A percentile compares a stretch with the other conserved stretches of the same genome.
Conservation (phyloP, 2,797 vertebrate genomes). For the Passerculus sandwichensis region DNA sequence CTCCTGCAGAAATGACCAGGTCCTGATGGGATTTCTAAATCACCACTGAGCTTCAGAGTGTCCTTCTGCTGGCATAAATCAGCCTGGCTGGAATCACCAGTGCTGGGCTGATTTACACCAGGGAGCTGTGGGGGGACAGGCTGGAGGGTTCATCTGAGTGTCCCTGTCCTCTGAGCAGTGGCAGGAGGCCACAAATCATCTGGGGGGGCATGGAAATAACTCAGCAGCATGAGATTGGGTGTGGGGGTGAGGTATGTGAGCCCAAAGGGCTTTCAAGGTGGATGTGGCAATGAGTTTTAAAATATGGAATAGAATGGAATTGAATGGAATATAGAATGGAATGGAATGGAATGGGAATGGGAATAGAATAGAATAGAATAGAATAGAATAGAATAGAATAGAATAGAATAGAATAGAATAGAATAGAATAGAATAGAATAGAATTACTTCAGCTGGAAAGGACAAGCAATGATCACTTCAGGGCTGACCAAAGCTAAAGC, state of each 20-base stretch:
- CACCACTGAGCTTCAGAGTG: not conserved
- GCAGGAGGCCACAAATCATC: not conserved
- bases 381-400: no score
- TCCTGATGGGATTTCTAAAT: slow-evolving; percentile 55
- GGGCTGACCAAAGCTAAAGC: not conserved
- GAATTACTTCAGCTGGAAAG: not conserved
- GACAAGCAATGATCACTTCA: not conserved
- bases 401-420: not conserved
- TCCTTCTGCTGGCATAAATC: not conserved
- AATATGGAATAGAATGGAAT: not conserved
- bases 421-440: not conserved
- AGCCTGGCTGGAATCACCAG: not conserved
- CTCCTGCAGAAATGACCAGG: slow-evolving; percentile 9
- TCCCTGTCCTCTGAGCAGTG: not conserved
- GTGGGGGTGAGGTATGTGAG: not conserved
- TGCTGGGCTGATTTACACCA: not conserved
- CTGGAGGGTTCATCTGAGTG: not conserved
- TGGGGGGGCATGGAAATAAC: not conserved
- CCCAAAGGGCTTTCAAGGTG: not conserved
- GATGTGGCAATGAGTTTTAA: not conserved
- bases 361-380: no score
- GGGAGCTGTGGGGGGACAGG: not conserved
- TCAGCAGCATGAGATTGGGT: not conserved
- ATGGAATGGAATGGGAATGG: not conserved
- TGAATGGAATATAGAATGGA: not conserved